Conservation (phyloP, 2,888 invertebrate genomes). For the Xanthorhoe spadicearia region DNA sequence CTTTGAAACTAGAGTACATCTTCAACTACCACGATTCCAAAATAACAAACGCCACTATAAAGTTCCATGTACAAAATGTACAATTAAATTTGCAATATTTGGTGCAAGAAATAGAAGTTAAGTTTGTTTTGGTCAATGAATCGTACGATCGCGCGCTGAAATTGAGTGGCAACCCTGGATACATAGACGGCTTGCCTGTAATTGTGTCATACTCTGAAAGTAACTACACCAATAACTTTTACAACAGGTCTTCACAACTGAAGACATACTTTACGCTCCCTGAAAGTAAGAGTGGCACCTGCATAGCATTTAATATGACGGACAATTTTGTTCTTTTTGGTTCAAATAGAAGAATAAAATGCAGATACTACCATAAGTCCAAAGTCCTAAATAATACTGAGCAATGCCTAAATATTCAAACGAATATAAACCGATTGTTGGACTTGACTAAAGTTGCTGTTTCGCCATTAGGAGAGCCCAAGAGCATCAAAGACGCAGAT, state of each 20-base stretch:
- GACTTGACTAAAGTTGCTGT: constrained; percentile 53
- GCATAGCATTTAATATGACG: constrained; percentile 62
- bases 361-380: constrained; percentile 57
- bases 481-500: constrained; percentile 55
- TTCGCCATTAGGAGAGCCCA: constrained; percentile 72
- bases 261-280: constrained; percentile 59
- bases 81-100: constrained; percentile 53
- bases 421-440: constrained; percentile 53
- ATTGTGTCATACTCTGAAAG: constrained; percentile 66
- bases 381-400: constrained; percentile 53
- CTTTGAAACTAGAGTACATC: constrained; percentile 64
- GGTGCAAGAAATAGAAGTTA: constrained; percentile 64
- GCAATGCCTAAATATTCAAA: constrained; percentile 63
- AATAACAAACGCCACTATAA: constrained; percentile 67
- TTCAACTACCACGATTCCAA: constrained; percentile 66
- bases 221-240: constrained; percentile 67
- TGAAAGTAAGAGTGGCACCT: constrained; percentile 71
- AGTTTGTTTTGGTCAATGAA: constrained; percentile 64
- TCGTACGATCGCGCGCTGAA: constrained; percentile 57
- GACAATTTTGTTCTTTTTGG: constrained; percentile 77
- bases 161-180: constrained; percentile 92
- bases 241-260: constrained; percentile 50
- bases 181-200: constrained; percentile 87
- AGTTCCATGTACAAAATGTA: constrained; percentile 59
- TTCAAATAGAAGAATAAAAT: constrained; percentile 75